Base-by-base conservation (phyloP, 2,888 invertebrate genomes). In the Empis livida region DNA sequence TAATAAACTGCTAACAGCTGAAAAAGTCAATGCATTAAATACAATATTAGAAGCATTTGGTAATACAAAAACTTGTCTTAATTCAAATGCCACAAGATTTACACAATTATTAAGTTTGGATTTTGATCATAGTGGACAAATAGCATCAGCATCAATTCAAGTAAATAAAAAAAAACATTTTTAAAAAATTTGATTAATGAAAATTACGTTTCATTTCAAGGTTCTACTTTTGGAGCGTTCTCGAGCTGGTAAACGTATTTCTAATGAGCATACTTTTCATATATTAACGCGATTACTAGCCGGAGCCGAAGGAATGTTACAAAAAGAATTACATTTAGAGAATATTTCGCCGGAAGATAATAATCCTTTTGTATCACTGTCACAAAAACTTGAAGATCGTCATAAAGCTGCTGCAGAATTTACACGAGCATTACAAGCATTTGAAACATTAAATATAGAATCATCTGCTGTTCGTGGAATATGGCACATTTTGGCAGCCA, bases 101-200 rank as follows among this genome's bases (percentile, higher is more conserved):
- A 88, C 93, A 2, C 90, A 92, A 57, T 76, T 95, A n/a, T 82
- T 92, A 56, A 91, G 91, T 47, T 70, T 97, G 55, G 95, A 96
- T 67, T 94, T 94, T 67, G 95, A 96, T 71, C 90, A 93, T 60
- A 84, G 87, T 42, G 94, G 94, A 23, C 82, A 85, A 55, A 80
- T 95, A 46, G 87, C 87, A 3, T 90, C 92, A 1, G 91, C 91
- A 0, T 91, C 91, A 1, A 74, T 94, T 30, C 94, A 95, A 74
- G 87, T 68, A 54, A 57, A 47, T 38, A 15, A 13, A 43, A 14
- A n/a, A 16, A 16, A 47, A 40, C 46, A 41, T 49, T 16, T n/a
- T 41, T 40, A 42, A 23, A 20, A 13, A 35, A 30, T n/a, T n/a
- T 13, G 2, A 17, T 32, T n/a, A 5, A 32, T 14, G 3, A 43